A percentile compares a stretch with the other conserved stretches of the same genome.
Conservation (phyloP, 2,888 invertebrate genomes). For the Silvanus unidentatus region DNA sequence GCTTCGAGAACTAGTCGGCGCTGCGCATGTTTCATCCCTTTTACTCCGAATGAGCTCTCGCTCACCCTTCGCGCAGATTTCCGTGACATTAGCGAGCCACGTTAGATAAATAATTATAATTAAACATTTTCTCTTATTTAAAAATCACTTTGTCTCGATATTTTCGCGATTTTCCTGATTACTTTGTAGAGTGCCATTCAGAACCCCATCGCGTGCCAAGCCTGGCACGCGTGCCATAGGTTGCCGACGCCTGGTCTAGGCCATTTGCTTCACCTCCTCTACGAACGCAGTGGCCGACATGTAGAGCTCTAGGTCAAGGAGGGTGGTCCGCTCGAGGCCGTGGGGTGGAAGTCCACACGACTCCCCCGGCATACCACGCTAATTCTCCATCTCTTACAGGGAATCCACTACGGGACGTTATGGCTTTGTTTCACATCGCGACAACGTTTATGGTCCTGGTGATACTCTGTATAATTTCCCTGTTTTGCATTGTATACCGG, state of each 20-base stretch:
- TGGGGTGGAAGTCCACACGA: no score
- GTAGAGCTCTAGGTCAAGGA: no score
- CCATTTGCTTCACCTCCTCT: no score
- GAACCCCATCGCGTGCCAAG: slow-evolving; percentile 5
- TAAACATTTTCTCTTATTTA: slow-evolving; percentile 1
- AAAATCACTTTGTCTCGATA: slow-evolving; percentile 5
- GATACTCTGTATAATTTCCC: no score
- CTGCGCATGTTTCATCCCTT: slow-evolving; percentile 4
- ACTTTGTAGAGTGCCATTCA: slow-evolving; percentile 5
- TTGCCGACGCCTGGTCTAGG: slow-evolving; percentile 5
- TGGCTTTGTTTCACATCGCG: no score
- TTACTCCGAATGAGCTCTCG: neutral
- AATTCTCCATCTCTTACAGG: no score
- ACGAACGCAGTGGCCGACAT: no score
- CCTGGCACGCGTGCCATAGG: slow-evolving; percentile 5
- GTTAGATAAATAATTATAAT: neutral
- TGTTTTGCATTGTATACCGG: no score
- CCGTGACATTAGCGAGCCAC: neutral
- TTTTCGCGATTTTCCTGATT: slow-evolving; percentile 5
- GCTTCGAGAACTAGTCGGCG: slow-evolving; percentile 5
- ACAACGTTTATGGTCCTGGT: no score
- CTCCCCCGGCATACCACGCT: no score
- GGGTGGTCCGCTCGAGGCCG: no score
- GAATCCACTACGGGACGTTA: no score
- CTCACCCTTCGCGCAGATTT: neutral